Evolutionary conservation across 2,888 invertebrate genomes (phyloP), one percentile per base, ranked within the genome.

Genomic region (Xanthia togata): DNA sequence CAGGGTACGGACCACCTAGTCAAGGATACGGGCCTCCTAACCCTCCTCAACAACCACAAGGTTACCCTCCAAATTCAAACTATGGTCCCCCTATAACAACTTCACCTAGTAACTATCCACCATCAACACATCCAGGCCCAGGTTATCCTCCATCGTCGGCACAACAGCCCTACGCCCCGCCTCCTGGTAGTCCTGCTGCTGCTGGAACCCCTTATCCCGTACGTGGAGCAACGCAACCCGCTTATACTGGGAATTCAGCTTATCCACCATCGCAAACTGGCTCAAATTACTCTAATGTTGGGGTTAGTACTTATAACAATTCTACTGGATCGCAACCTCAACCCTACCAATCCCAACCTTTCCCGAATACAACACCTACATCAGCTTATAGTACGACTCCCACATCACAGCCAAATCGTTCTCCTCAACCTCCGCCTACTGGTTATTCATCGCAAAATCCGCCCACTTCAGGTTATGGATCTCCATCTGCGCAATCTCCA

Each of bases 21-120:
- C 97, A 97, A 89, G 97, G 97, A 50, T 97, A 97, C 91, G 97
- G 97, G 5, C 97, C 97, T 31, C 97, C 98, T 47, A 97, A 97
- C 84, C 97, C 97, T 81, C 81, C 93, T 64, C 96, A 95, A 83
- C 98, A 97, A 93, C 97, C 97, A 50, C 98, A 98, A 87, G 97
- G 97, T 0, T 98, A 98, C 91, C 97, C 97, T 76, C 97, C 98
- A 23, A 97, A 97, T 91, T 96, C 97, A 47, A 97, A 94, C 86
- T 97, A 97, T 93, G 97, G 97, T 1, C 97, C 97, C 79, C 97
- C 97, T 62, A 97, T 97, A 31, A 96, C 97, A 60, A 97, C 97
- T 73, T 93, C 97, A 81, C 97, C 92, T 50, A 97, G 95, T 90
- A 97, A 96, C 89, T 97, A 97, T 90, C 97, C 97, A 64, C 97